Conservation (phyloP, 2,888 invertebrate genomes). For the Synanthedon tipuliformis region DNA sequence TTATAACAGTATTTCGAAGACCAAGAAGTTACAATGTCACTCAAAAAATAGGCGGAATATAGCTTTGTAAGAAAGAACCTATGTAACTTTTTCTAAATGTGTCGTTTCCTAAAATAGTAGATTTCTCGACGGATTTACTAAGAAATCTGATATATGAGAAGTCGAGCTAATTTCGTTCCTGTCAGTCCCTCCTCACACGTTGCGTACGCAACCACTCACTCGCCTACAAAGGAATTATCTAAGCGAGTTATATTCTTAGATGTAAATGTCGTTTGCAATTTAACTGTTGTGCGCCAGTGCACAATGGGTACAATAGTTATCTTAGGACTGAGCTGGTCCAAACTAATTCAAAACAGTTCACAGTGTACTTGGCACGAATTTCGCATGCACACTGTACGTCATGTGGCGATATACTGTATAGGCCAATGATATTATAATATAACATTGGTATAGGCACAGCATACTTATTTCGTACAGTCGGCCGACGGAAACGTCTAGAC, state of each 20-base stretch:
- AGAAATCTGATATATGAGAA: neutral
- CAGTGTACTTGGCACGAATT: slow-evolving; percentile 3
- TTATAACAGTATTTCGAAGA: no score
- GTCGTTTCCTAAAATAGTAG: no score
- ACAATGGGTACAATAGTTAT: slow-evolving; percentile 22
- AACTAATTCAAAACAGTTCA: slow-evolving; percentile 7
- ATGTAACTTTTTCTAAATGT: no score
- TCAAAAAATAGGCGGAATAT: no score
- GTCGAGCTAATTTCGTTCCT: slow-evolving; percentile 7
- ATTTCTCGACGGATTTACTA: neutral
- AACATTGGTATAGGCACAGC: no score
- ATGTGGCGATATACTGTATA: neutral
- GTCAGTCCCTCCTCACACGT: slow-evolving; percentile 39
- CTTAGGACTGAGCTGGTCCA: slow-evolving; percentile 3
- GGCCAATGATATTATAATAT: no score
- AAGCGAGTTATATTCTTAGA: slow-evolving; percentile 20
- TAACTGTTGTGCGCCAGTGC: slow-evolving; percentile 23
- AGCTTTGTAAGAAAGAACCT: no score
- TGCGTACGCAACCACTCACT: slow-evolving; percentile 12
- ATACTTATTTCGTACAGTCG: no score
- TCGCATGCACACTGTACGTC: neutral
- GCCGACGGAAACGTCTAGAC: no score
- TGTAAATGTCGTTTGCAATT: slow-evolving; percentile 16
- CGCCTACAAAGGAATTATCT: neutral
- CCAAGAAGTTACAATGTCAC: no score